Base-by-base conservation (phyloP, 1,140 invertebrate genomes). In the Thaumatotibia leucotreta region DNA sequence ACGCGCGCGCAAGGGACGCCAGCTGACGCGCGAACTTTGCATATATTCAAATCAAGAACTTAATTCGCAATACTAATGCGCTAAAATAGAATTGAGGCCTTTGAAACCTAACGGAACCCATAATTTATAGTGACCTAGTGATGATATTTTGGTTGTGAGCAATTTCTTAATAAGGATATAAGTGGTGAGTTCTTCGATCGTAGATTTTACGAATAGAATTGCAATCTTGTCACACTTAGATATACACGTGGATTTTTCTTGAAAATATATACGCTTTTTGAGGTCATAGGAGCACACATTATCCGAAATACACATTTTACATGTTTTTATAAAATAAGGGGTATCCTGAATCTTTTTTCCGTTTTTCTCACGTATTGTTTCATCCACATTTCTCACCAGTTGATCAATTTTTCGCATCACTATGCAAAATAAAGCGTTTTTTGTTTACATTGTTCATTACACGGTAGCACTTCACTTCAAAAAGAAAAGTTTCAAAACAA, bases 101-200 rank as follows among this genome's bases (percentile, higher is more conserved):
- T 45, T 45, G 39, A 45, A 14, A 45, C 14, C 39, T 20, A 45
- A 45, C 39, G 39, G 39, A 17, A 20, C 39, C 39, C n/a, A 20
- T 33, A 63, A 69, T 20, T 61, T 49, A 29, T 58, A 72, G 73
- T 79, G 78, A 76, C 52, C 39, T 64, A 77, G 78, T 80, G 74
- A 75, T 76, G 74, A 70, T 62, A 65, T 17, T 73, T 58, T 77
- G 77, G 76, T 86, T 79, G 83, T 86, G 81, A 83, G 68, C 75
- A 73, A 77, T 61, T 68, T 70, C 65, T 73, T 69, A 71, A 69
- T 73, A 64, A 67, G 20, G 10, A 61, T 66, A n/a, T n/a, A 72
- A 67, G 64, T 68, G 78, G 78, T 75, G 64, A 79, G 74, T 65
- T 63, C 11, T n/a, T 24, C 52, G n/a, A 49, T 61, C 29, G 54